Conservation (phyloP, 2,888 invertebrate genomes). For the Shargacucullia verbasci region DNA sequence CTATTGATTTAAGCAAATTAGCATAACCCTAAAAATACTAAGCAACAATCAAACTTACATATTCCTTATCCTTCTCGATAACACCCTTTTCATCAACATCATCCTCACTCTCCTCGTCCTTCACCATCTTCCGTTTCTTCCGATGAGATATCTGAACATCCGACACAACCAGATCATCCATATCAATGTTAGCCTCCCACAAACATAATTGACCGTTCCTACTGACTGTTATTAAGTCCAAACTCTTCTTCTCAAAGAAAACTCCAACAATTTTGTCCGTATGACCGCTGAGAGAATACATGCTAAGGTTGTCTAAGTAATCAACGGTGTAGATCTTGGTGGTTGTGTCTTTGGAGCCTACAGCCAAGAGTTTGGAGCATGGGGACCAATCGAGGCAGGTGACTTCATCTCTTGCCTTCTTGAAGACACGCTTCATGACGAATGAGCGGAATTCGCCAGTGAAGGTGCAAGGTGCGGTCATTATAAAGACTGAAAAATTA, state of each 20-base stretch:
- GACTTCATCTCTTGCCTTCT: constrained; percentile 94
- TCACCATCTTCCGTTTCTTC: constrained; percentile 77
- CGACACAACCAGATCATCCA: constrained; percentile 90
- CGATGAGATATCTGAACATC: constrained; percentile 86
- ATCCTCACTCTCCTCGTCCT: constrained; percentile 90
- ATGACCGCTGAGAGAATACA: constrained; percentile 94
- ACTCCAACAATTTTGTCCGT: constrained; percentile 95
- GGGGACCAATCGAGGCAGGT: constrained; percentile 97
- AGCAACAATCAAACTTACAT: constrained; percentile 71
- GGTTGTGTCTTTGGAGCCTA: constrained; percentile 97
- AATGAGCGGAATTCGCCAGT: constrained; percentile 96
- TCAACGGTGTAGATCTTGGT: constrained; percentile 94
- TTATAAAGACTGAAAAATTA: constrained; percentile 92
- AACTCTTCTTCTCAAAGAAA: constrained; percentile 95
- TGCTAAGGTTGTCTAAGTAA: constrained; percentile 92
- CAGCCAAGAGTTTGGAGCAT: constrained; percentile 96
- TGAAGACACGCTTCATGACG: constrained; percentile 94
- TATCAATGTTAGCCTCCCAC: constrained; percentile 95
- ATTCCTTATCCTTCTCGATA: constrained; percentile 87
- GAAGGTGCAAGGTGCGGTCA: constrained; percentile 94
- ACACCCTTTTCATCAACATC: constrained; percentile 90
- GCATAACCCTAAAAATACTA: no score
- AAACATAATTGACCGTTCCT: constrained; percentile 95
- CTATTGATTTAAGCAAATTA: no score
- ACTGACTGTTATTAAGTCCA: constrained; percentile 95